Evolutionary conservation across 2,797 vertebrate species (phyloP).

Genomic region (Hybognathus amarus): DNA sequence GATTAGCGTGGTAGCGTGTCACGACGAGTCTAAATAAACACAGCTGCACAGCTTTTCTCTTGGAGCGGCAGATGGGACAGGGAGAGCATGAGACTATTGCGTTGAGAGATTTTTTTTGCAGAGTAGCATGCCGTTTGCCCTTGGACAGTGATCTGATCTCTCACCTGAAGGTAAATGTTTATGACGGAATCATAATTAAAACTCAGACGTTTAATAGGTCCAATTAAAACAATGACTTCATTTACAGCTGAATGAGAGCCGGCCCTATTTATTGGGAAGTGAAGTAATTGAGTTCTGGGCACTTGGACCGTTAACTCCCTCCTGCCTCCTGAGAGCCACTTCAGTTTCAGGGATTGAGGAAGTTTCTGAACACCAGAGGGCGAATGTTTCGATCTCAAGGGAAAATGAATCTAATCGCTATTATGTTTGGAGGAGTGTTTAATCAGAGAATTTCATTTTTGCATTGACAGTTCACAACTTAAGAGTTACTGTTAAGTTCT

Average conservation of each 20-base stretch:
- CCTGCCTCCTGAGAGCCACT: conserved; percentile 16
- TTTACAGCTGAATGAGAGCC: conserved; percentile 78
- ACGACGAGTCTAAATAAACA: conserved; percentile 42
- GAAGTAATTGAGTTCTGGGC: conserved; percentile 71
- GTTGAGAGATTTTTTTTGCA: neutral
- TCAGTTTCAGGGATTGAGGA: neutral
- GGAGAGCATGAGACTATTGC: conserved; percentile 17
- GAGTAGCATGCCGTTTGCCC: conserved; percentile 62
- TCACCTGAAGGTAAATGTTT: conserved; percentile 88
- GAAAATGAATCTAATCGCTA: conserved; percentile 4
- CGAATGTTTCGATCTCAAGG: neutral
- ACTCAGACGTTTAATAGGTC: conserved; percentile 80
- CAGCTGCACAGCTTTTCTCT: conserved; percentile 33
- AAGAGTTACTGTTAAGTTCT: conserved; percentile 30
- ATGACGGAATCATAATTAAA: conserved; percentile 83
- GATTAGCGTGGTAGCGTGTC: conserved; percentile 17
- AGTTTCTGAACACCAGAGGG: conserved; percentile 19
- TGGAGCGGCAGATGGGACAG: conserved; percentile 1
- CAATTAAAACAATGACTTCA: conserved; percentile 87
- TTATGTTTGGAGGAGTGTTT: conserved; percentile 15
- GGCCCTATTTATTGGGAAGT: conserved; percentile 73
- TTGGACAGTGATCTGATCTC: conserved; percentile 67
- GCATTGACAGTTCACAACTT: conserved; percentile 5
- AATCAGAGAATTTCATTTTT: conserved; percentile 7
- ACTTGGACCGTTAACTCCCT: conserved; percentile 64